Base-by-base conservation (phyloP, 2,113 vertebrate species). In the Cebus imitator region DNA sequence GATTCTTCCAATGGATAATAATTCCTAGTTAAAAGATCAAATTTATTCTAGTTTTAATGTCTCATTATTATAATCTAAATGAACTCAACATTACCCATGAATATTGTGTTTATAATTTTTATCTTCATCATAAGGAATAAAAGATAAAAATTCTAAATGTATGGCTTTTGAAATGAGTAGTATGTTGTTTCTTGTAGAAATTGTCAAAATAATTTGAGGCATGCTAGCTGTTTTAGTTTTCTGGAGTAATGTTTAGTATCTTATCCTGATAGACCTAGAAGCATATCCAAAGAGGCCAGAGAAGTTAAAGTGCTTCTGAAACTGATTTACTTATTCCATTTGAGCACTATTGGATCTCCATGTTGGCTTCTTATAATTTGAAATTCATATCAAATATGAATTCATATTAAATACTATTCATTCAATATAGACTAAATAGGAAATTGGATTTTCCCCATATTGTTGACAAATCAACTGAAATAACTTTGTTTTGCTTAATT, bases 401-500 rank as follows among this genome's bases (percentile, higher is more conserved):
- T 25, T 30, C 11, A 55, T 78, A 64, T 32, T 32, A 64, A 64
- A 64, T 64, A 32, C 13, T 64, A 64, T 94, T 0, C 90, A 96
- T 93, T 95, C 37, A 84, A n/a, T 80, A 58, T 50, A 16, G 14
- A 64, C 66, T 82, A 23, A 30, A 91, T 64, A 43, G 21, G 27
- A 96, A 68, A 64, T 64, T 92, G 92, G 70, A 83, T 72, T 50
- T 93, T 48, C 89, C 91, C 5, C 3, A 57, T 97, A 95, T 91
- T 90, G 50, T 95, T 79, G 45, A 91, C 32, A 68, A 40, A 84
- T 92, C 32, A 97, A 90, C 68, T 83, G 68, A 80, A 40, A 58
- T 52, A 43, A 40, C 68, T 91, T 90, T 82, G 73, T 97, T 96
- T 93, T 89, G 7, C 35, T 82, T 81, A 90, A 23, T 85, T 55